These are phyloP conservation scores for Micrastur ruficollis DNA, from an alignment of 2,797 vertebrate genomes.

Conservation along the genomic window DNA sequence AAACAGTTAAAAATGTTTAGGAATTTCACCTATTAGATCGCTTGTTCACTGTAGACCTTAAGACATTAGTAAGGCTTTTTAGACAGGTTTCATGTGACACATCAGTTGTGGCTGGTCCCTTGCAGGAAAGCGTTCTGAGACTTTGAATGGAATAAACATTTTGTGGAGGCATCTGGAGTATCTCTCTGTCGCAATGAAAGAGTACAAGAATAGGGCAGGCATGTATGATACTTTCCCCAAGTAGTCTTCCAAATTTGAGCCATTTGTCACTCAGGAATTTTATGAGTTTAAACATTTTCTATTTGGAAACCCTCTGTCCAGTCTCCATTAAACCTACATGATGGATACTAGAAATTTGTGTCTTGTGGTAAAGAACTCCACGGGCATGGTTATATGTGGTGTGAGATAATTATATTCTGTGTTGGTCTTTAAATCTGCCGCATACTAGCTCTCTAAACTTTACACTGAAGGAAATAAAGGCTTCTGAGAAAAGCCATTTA, in stretches of 20 bases:
- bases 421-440: background rate
- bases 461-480: background rate
- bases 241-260: background rate
- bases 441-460: background rate
- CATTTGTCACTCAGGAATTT: background rate
- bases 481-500: background rate
- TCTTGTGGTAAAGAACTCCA: background rate
- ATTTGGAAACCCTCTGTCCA: background rate
- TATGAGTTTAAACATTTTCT: background rate
- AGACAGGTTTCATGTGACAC: background rate
- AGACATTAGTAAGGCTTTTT: background rate
- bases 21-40: background rate
- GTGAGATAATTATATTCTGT: background rate
- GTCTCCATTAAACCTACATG: background rate
- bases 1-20: background rate
- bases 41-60: background rate
- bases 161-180: background rate
- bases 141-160: background rate
- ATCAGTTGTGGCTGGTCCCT: background rate
- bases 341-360: background rate
- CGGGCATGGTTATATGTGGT: background rate
- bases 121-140: background rate
- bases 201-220: background rate
- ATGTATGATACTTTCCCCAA: background rate
- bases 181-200: background rate